Conservation (phyloP, 2,113 vertebrate species). For the Merops nubicus region DNA sequence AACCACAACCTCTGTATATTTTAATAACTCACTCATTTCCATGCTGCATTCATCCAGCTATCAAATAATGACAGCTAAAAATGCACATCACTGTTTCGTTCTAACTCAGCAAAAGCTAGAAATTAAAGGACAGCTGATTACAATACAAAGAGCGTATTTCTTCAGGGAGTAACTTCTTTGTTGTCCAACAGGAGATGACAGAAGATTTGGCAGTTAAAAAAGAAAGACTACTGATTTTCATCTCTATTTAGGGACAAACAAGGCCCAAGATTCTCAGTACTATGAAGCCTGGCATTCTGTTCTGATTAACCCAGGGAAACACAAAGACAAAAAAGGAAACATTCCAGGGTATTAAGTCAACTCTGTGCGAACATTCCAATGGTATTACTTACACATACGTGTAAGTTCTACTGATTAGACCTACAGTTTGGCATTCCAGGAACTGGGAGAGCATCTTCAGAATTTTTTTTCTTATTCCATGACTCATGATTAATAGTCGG, state of each 20-base stretch:
- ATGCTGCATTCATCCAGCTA: background rate
- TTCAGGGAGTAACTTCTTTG: background rate
- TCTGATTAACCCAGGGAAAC: rapidly evolving
- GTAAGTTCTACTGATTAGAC: background rate
- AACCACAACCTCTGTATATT: background rate
- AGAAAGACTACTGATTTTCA: background rate
- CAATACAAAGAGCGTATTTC: background rate
- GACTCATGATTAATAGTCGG: background rate
- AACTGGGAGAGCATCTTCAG: background rate
- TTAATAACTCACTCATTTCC: background rate
- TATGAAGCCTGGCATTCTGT: background rate
- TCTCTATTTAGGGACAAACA: background rate
- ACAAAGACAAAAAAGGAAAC: background rate
- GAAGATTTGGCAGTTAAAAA: background rate
- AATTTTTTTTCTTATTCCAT: background rate
- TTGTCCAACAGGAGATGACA: background rate
- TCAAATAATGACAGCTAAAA: background rate
- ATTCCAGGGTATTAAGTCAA: background rate
- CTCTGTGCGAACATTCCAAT: background rate
- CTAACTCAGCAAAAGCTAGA: background rate
- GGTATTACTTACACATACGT: background rate
- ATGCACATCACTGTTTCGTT: background rate
- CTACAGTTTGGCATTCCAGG: background rate
- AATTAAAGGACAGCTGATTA: background rate
- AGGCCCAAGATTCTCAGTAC: background rate